These are phyloP conservation scores for Adoxophyes honmai DNA, from an alignment of 1,140 invertebrate species.

Conservation along the genomic window DNA sequence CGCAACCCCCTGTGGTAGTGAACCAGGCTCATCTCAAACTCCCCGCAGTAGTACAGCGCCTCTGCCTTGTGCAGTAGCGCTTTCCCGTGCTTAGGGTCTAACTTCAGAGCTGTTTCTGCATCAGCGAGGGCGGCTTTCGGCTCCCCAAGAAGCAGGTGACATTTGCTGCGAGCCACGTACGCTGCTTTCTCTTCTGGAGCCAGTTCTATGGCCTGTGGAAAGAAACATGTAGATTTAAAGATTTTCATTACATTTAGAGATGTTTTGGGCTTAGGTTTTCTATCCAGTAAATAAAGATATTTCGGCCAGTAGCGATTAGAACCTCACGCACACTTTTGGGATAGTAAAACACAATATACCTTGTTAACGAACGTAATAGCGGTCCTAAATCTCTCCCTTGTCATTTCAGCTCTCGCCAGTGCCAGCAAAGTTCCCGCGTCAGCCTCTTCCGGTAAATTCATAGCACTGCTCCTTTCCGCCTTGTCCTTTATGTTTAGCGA, in stretches of 20 bases:
- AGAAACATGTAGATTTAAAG: not conserved
- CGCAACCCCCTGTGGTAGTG: conserved; percentile 93
- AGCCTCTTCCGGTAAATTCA: conserved; percentile 88
- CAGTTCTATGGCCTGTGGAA: conserved; percentile 88
- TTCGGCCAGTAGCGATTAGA: no score
- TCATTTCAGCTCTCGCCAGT: conserved; percentile 85
- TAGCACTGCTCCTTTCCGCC: conserved; percentile 84
- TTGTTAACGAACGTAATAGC: conserved; percentile 88
- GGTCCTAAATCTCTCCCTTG: conserved; percentile 82
- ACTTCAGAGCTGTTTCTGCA: conserved; percentile 87
- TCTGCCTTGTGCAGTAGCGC: conserved; percentile 96
- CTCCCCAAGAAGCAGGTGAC: conserved; percentile 92
- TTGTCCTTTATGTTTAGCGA: conserved; percentile 88
- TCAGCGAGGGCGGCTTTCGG: conserved; percentile 89
- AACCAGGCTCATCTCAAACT: conserved; percentile 95
- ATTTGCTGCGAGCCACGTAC: conserved; percentile 92
- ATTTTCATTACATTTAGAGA: no score
- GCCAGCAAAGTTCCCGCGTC: conserved; percentile 86
- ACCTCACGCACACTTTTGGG: no score
- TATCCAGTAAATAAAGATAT: no score
- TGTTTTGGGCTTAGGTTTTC: no score
- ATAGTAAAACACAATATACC: no score
- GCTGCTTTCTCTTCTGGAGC: conserved; percentile 91
- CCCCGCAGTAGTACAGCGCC: conserved; percentile 92
- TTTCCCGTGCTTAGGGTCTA: conserved; percentile 87